phyloP scores from a whole-genome alignment of 2,888 invertebrate genomes.

The Drymonia ruficornis region DNA sequence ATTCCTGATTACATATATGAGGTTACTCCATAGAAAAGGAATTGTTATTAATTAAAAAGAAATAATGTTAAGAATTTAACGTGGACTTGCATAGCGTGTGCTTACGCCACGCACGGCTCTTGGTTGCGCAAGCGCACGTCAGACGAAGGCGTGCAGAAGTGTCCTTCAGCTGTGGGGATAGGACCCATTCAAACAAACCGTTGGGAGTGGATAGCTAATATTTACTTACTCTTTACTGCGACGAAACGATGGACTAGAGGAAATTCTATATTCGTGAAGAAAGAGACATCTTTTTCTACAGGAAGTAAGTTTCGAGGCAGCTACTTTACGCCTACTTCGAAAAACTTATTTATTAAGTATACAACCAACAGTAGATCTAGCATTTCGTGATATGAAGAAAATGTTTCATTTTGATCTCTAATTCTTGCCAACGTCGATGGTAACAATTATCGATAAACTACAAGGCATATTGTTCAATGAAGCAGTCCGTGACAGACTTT shows the following conservation, averaged over 20 bases:
- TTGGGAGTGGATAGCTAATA: conserved; percentile 40
- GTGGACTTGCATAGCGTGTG: conserved; percentile 6
- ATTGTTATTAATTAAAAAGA: neutral
- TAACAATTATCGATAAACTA: too few relatives aligned
- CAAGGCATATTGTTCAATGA: too few relatives aligned
- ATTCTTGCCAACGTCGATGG: too few relatives aligned
- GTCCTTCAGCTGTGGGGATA: conserved; percentile 38
- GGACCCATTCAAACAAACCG: conserved; percentile 32
- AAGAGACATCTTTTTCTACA: neutral
- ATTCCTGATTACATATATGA: neutral
- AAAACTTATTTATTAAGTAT: neutral
- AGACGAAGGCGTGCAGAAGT: conserved; percentile 37
- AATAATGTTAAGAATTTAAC: conserved; percentile 5
- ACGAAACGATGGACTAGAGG: neutral
- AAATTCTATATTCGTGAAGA: neutral
- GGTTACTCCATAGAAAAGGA: neutral
- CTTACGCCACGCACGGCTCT: conserved; percentile 22
- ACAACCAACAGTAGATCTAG: neutral
- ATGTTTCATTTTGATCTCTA: too few relatives aligned
- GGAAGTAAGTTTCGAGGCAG: neutral
- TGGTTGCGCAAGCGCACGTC: conserved; percentile 44
- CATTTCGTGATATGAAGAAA: neutral
- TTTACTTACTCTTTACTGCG: conserved; percentile 24
- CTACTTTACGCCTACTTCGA: neutral
- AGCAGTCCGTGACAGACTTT: too few relatives aligned